Conservation (phyloP, 2,113 vertebrate species). For the Cephalopterus ornatus region DNA sequence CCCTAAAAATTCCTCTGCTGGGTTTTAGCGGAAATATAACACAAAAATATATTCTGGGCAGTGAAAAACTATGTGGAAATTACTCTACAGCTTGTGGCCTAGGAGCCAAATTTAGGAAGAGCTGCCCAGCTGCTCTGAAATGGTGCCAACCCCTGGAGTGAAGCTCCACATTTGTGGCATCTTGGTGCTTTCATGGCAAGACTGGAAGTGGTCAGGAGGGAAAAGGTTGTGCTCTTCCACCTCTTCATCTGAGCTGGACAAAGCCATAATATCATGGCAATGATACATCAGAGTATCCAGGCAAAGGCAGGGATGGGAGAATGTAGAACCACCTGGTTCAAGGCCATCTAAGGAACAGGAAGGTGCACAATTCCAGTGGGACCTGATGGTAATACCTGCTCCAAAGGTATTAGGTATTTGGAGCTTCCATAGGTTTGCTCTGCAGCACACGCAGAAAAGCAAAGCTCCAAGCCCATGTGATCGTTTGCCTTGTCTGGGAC, state of each 20-base stretch:
- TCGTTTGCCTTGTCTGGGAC: not conserved
- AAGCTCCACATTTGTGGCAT: not conserved
- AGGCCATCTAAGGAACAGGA: not conserved
- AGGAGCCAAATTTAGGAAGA: not conserved
- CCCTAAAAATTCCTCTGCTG: not conserved
- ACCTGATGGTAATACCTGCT: not conserved
- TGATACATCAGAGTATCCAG: not conserved
- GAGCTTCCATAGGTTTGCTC: not conserved
- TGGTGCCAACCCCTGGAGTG: fast-evolving
- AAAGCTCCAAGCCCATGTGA: not conserved
- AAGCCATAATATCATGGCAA: not conserved
- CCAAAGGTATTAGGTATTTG: too few species aligned
- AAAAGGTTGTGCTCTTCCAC: not conserved
- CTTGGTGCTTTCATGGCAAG: not conserved
- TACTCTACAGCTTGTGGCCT: not conserved
- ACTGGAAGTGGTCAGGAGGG: not conserved
- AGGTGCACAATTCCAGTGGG: not conserved
- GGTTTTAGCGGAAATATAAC: not conserved
- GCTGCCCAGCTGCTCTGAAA: not conserved
- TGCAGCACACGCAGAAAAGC: not conserved
- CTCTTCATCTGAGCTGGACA: not conserved
- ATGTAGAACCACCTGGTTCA: not conserved
- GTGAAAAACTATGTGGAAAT: not conserved
- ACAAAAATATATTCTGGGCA: not conserved
- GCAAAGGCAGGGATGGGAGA: not conserved